Conservation (phyloP, 2,888 invertebrate genomes). For the Agrotis ipsilon region DNA sequence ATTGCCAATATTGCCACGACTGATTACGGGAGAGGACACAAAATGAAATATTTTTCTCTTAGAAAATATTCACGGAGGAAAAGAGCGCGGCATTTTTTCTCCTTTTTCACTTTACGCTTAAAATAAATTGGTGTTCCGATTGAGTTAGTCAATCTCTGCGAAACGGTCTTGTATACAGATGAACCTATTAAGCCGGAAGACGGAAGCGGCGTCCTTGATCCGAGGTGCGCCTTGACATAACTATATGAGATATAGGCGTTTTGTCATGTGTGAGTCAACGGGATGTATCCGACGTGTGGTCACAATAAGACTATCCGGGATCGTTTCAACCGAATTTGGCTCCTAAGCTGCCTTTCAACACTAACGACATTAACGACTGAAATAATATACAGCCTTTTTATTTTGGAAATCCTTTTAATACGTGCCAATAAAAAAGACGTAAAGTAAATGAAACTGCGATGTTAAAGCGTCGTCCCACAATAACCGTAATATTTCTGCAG, state of each 20-base stretch:
- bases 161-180: conserved; percentile 58
- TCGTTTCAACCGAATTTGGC: background rate
- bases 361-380: conserved; percentile 5
- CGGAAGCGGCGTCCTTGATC: conserved; percentile 75
- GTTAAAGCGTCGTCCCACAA: conserved; percentile 41
- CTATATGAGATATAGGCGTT: conserved; percentile 38
- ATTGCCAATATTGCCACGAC: conserved; percentile 65
- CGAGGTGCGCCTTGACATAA: conserved; percentile 68
- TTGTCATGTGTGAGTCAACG: conserved; percentile 70
- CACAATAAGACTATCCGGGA: conserved; percentile 28
- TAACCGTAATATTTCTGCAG: conserved; percentile 54
- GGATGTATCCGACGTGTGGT: conserved; percentile 64
- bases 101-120: conserved; percentile 43
- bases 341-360: too few relatives aligned
- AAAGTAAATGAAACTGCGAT: conserved; percentile 50
- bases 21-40: conserved; percentile 60
- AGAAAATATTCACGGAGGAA: conserved; percentile 54
- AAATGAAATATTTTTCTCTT: conserved; percentile 54
- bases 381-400: conserved; percentile 8
- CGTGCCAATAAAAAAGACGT: conserved; percentile 30
- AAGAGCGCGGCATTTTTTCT: conserved; percentile 26
- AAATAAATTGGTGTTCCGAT: conserved; percentile 55
- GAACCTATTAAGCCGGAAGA: conserved; percentile 55
- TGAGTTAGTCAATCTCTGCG: conserved; percentile 52
- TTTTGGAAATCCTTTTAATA: conserved; percentile 30